A percentile compares a stretch with the other conserved stretches of the same genome.
Conservation (phyloP, 2,888 invertebrate species). For the Conops quadrifasciatus region DNA sequence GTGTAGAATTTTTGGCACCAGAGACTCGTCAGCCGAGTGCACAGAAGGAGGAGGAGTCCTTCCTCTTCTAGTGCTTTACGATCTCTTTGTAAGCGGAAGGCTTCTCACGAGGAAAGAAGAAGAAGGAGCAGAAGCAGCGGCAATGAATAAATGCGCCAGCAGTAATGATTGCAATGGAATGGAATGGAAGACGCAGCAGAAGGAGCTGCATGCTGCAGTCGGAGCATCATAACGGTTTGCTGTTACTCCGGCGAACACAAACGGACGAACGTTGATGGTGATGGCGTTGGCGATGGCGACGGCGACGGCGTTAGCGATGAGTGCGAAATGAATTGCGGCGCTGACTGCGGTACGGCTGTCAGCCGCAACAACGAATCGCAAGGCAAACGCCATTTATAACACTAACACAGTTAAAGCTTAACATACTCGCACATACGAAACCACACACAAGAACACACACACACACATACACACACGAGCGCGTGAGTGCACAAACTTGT, state of each 20-base stretch:
- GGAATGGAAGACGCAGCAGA: neutral
- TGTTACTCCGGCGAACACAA: too few relatives aligned
- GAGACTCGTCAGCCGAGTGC: neutral
- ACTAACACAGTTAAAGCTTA: conserved; percentile 9
- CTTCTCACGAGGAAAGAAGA: too few relatives aligned
- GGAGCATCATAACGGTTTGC: too few relatives aligned
- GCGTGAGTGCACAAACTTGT: too few relatives aligned
- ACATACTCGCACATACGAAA: neutral
- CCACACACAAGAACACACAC: neutral
- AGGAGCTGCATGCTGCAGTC: neutral
- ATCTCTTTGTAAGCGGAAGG: too few relatives aligned
- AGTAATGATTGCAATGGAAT: neutral
- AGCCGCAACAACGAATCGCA: conserved; percentile 10
- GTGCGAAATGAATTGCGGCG: neutral
- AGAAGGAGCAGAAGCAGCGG: neutral
- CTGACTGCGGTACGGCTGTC: conserved; percentile 1
- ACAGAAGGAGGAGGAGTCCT: neutral
- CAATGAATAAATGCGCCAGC: neutral
- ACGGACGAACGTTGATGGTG: too few relatives aligned
- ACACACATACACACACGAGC: neutral
- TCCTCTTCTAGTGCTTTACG: neutral
- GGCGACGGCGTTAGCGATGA: neutral
- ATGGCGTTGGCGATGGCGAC: neutral
- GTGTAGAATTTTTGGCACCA: conserved; percentile 15
- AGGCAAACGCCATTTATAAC: conserved; percentile 17